A percentile compares a stretch with the other conserved stretches of the same genome.
phyloP scores from a whole-genome alignment of 2,797 vertebrate species.

The Spinus pinus region DNA sequence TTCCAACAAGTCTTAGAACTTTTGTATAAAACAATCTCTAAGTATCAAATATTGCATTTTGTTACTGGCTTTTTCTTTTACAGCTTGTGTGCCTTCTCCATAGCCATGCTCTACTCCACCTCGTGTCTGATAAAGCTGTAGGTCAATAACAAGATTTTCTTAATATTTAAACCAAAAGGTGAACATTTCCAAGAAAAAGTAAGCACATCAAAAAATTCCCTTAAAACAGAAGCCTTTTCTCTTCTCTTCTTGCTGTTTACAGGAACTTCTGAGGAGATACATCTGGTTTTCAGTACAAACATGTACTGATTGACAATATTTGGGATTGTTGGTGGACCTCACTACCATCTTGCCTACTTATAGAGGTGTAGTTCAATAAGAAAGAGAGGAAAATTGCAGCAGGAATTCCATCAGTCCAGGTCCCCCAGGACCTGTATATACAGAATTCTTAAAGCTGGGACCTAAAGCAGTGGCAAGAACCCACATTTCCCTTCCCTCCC shows the following conservation, averaged over 20 bases:
- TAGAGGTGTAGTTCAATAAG: background rate
- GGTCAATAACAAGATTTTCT: background rate
- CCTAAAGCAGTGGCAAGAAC: background rate
- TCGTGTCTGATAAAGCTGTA: background rate
- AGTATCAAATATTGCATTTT: background rate
- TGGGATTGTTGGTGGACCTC: background rate
- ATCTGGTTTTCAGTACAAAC: background rate
- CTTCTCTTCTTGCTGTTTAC: background rate
- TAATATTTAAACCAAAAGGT: background rate
- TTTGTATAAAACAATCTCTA: background rate
- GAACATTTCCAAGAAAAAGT: background rate
- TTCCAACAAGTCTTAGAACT: background rate
- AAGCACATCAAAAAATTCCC: background rate
- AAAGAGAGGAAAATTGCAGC: background rate
- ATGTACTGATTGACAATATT: background rate
- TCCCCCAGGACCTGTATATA: background rate
- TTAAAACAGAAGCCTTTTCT: background rate
- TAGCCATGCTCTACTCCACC: background rate
- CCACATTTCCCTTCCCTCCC: background rate
- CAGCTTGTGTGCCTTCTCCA: background rate
- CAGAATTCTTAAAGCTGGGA: background rate
- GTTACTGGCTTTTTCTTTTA: background rate
- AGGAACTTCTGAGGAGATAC: background rate
- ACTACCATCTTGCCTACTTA: background rate
- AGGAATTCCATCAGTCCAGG: background rate